Percentiles rank a stretch among this genome's conserved stretches.
Evolutionary conservation across 1,140 invertebrate genomes (phyloP).

Genomic region (Macrobrachium nipponense): DNA sequence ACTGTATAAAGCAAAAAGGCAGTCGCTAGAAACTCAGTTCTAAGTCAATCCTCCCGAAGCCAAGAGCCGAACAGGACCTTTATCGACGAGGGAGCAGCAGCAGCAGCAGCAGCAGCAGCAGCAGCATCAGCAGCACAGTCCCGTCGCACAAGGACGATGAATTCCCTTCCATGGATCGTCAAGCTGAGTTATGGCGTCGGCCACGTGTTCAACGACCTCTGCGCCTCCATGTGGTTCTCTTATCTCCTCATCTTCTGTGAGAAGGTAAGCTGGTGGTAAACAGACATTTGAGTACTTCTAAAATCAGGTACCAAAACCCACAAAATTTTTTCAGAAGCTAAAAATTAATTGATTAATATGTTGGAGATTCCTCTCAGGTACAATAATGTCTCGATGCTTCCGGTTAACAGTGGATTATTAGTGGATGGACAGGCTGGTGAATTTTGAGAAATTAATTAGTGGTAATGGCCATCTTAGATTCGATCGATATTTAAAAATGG

Average conservation of each 20-base stretch:
- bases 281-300: no score
- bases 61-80: background rate
- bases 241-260: conserved; percentile 93
- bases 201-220: conserved; percentile 94
- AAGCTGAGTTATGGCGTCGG: conserved; percentile 73
- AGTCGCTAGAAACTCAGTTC: no score
- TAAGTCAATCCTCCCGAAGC: background rate
- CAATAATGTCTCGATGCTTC: no score
- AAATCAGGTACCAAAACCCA: no score
- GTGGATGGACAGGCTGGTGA: no score
- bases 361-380: no score
- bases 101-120: no score
- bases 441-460: background rate
- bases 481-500: background rate
- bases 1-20: no score
- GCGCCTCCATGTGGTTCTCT: conserved; percentile 97
- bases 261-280: conserved; percentile 72
- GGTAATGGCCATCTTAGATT: background rate
- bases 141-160: conserved; percentile 21
- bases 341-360: no score
- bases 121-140: no score
- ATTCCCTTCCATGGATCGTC: conserved; percentile 16
- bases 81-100: background rate
- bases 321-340: no score
- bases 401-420: no score